Evolutionary conservation across 2,888 invertebrate genomes (phyloP).

Genomic region (Loripinus fragilis): DNA sequence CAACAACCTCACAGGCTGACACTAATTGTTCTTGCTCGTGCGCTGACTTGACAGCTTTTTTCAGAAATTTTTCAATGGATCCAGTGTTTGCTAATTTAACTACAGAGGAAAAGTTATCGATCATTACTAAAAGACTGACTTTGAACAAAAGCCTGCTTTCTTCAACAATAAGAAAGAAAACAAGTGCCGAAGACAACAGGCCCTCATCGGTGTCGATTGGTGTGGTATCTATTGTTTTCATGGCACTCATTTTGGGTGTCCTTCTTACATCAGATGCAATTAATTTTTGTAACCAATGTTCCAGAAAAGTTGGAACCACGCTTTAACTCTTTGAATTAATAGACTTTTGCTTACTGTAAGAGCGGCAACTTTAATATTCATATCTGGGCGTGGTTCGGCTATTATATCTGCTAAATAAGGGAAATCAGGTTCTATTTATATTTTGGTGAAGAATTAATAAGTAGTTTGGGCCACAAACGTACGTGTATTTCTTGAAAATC

Average conservation of each 20-base stretch:
- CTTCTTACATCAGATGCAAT: not conserved
- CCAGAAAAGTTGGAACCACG: not conserved
- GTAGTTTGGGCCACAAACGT: no score
- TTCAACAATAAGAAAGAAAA: slow-evolving; percentile 33
- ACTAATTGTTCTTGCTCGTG: slow-evolving; percentile 14
- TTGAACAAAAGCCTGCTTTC: slow-evolving; percentile 31
- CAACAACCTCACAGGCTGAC: not conserved
- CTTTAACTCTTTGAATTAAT: no score
- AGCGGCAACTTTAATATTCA: no score
- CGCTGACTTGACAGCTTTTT: not conserved
- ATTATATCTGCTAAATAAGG: no score
- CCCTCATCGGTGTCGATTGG: slow-evolving; percentile 33
- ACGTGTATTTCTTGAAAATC: no score
- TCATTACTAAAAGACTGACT: slow-evolving; percentile 21
- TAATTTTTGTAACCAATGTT: not conserved
- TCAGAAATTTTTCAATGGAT: slow-evolving; percentile 7
- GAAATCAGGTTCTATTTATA: no score
- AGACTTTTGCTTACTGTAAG: no score
- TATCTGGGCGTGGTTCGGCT: no score
- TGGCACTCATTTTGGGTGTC: not conserved
- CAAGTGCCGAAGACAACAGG: slow-evolving; percentile 37
- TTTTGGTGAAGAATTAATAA: no score
- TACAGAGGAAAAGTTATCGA: slow-evolving; percentile 29
- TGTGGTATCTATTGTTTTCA: slow-evolving; percentile 28
- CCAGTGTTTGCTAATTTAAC: slow-evolving; percentile 28